Percentiles rank a stretch among this genome's conserved stretches.
Conservation (phyloP, 2,113 vertebrate species). For the Heterotilapia buettikoferi region DNA sequence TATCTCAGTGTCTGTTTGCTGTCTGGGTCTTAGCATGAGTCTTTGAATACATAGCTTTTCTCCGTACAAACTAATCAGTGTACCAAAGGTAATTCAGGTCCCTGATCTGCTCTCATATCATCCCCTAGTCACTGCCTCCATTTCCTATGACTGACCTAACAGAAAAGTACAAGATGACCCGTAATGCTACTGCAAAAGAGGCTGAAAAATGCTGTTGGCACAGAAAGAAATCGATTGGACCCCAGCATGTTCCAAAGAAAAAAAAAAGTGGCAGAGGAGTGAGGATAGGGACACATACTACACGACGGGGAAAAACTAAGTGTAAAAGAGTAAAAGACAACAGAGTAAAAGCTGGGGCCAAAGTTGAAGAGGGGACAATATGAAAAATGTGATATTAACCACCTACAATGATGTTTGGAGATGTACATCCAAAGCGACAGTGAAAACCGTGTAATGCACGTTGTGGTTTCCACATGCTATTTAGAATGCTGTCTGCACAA, state of each 20-base stretch:
- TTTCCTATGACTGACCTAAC: conserved; percentile 25
- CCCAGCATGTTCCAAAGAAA: not conserved
- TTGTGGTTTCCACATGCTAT: not conserved
- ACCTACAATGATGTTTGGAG: not conserved
- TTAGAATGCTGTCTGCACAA: not conserved
- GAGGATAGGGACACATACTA: not conserved
- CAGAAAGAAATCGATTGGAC: conserved; percentile 45
- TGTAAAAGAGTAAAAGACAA: not conserved
- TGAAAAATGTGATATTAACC: not conserved
- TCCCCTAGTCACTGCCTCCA: not conserved
- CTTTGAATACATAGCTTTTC: not conserved
- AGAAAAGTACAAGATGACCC: conserved; percentile 33
- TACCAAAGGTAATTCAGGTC: not conserved
- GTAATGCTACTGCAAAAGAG: conserved; percentile 6
- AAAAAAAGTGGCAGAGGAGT: not conserved
- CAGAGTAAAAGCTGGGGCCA: not conserved
- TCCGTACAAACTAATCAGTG: not conserved
- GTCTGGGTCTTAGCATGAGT: not conserved
- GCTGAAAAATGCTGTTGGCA: not conserved
- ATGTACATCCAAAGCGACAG: not conserved
- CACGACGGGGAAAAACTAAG: not conserved
- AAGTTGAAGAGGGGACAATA: not conserved
- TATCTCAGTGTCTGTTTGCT: not conserved
- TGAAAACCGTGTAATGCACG: not conserved
- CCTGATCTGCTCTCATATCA: not conserved